Evolutionary conservation across 2,888 invertebrate genomes (phyloP).

Genomic region (Pachycephus smyrnensis): DNA sequence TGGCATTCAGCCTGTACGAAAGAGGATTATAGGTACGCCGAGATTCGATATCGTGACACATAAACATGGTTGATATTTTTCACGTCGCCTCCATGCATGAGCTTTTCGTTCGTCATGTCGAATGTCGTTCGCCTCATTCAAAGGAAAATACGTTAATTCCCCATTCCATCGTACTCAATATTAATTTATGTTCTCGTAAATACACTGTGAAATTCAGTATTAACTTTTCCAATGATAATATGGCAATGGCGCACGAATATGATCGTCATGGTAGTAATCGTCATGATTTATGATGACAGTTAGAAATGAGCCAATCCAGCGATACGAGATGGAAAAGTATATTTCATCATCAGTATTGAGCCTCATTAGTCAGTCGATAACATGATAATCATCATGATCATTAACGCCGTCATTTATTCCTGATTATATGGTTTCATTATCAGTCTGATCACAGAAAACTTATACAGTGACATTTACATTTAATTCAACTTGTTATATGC

Average conservation of each 20-base stretch:
- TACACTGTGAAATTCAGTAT: not conserved
- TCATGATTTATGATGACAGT: not conserved
- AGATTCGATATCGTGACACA: not conserved
- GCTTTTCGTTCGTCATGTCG: not conserved
- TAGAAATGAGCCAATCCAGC: not conserved
- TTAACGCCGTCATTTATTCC: constrained; percentile 30
- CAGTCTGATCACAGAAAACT: constrained; percentile 36
- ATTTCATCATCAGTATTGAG: not conserved
- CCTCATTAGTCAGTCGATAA: constrained; percentile 34
- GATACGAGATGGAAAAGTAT: not conserved
- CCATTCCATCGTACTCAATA: not conserved
- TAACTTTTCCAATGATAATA: too few species aligned
- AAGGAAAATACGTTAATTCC: not conserved
- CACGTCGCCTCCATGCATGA: not conserved
- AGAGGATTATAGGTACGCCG: not conserved
- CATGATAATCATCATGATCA: constrained; percentile 37
- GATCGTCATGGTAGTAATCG: not conserved
- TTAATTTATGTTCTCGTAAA: not conserved
- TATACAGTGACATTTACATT: constrained; percentile 55
- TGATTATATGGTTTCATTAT: constrained; percentile 47
- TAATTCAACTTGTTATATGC: constrained; percentile 56
- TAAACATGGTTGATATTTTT: too few species aligned
- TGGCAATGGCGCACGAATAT: too few species aligned
- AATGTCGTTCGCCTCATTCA: not conserved
- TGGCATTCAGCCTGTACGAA: not conserved